These are phyloP conservation scores for Acanthosoma haemorrhoidale DNA, from an alignment of 2,888 invertebrate genomes.

Conservation along the genomic window DNA sequence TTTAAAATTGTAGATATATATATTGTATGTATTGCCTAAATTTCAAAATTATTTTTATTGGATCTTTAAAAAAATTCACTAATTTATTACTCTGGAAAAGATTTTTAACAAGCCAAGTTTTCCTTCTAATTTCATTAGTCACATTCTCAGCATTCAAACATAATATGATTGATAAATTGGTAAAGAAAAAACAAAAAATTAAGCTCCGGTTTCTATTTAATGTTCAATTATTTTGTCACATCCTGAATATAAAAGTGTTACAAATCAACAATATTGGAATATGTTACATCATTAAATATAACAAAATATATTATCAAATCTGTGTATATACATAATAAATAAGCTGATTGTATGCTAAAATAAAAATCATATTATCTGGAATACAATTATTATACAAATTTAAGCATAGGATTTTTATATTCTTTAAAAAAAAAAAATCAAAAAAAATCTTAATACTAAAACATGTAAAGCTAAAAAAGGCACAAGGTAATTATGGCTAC, in stretches of 20 bases:
- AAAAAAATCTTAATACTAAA: neutral
- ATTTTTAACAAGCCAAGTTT: too few species aligned
- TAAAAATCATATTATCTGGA: neutral
- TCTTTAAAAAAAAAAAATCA: neutral
- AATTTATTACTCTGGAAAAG: too few species aligned
- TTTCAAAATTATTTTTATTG: too few species aligned
- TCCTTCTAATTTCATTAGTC: too few species aligned
- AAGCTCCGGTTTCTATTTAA: neutral
- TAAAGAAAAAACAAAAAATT: neutral
- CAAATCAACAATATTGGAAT: too few species aligned
- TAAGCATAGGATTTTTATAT: neutral
- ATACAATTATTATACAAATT: neutral
- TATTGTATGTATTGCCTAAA: too few species aligned
- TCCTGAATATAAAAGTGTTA: conserved; percentile 6
- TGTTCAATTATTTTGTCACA: too few species aligned
- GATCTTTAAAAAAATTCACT: too few species aligned
- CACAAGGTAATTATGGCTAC: neutral
- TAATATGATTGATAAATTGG: too few species aligned
- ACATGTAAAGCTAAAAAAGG: conserved; percentile 1
- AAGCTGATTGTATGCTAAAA: neutral
- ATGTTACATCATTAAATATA: neutral
- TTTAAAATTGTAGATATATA: too few species aligned
- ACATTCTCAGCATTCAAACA: too few species aligned
- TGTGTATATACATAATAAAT: too few species aligned
- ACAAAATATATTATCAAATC: neutral